Conservation (phyloP, 2,888 invertebrate genomes). For the Coenonympha glycerion region DNA sequence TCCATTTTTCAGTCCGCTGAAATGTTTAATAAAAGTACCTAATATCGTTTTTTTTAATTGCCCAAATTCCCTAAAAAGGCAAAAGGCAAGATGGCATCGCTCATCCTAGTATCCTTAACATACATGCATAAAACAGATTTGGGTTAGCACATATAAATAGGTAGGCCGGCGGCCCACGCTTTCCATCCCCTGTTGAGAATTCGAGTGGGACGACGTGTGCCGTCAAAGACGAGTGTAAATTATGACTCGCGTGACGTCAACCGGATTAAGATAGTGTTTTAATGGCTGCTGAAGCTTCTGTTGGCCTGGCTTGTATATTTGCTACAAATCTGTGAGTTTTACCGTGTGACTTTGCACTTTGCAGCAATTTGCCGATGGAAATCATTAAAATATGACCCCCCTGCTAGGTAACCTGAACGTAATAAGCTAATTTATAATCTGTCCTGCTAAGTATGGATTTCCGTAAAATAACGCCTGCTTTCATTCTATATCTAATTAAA, state of each 20-base stretch:
- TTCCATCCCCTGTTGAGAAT: conserved; percentile 17
- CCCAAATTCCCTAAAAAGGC: not conserved
- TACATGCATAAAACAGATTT: not conserved
- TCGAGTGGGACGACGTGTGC: conserved; percentile 41
- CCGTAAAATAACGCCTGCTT: too few species aligned
- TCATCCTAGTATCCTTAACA: not conserved
- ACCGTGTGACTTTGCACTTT: not conserved
- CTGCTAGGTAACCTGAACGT: too few species aligned
- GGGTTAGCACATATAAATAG: conserved; percentile 7
- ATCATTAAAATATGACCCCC: too few species aligned
- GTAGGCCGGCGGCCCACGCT: conserved; percentile 16
- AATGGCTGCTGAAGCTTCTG: not conserved
- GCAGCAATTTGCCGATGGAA: too few species aligned
- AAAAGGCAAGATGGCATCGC: not conserved
- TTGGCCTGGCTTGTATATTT: not conserved
- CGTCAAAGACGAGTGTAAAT: conserved; percentile 36
- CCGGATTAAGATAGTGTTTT: conserved; percentile 8
- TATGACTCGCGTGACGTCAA: conserved; percentile 26
- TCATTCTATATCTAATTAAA: too few species aligned
- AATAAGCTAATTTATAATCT: too few species aligned
- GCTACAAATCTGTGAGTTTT: not conserved
- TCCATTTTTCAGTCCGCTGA: too few species aligned
- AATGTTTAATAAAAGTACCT: too few species aligned
- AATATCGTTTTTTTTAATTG: not conserved
- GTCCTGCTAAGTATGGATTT: too few species aligned